phyloP scores from a whole-genome alignment of 1,140 invertebrate genomes.

The Drosophila mauritiana region DNA sequence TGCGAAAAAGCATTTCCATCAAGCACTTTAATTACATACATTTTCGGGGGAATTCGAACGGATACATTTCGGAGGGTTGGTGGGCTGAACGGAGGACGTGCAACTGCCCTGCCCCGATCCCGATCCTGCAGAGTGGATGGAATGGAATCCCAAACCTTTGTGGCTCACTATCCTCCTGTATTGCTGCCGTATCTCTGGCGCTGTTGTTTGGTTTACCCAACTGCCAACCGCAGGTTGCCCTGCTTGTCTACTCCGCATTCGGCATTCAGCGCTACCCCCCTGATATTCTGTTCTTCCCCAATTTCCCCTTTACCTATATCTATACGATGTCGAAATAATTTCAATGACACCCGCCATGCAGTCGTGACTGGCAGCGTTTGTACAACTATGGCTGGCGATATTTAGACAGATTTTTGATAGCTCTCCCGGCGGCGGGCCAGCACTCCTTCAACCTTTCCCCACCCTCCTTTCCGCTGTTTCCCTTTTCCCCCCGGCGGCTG shows the following conservation, averaged over 20 bases:
- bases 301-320: constrained; percentile 19
- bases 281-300: neutral
- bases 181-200: constrained; percentile 10
- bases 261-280: neutral
- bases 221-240: constrained; percentile 63
- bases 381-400: constrained; percentile 12
- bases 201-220: constrained; percentile 51
- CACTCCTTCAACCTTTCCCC: neutral
- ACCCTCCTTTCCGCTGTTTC: too few species aligned
- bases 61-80: neutral
- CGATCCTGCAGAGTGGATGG: neutral
- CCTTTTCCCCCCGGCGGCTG: constrained; percentile 8
- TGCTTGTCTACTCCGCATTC: constrained; percentile 8
- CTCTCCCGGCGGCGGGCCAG: constrained; percentile 9
- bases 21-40: neutral
- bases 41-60: neutral
- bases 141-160: neutral
- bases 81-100: neutral
- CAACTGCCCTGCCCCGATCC: neutral
- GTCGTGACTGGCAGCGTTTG: constrained; percentile 20
- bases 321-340: constrained; percentile 79
- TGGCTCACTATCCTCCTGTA: constrained; percentile 1
- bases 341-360: constrained; percentile 63
- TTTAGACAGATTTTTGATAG: constrained; percentile 78
- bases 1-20: neutral